Percentiles rank a stretch among this genome's conserved stretches.
phyloP scores from a whole-genome alignment of 2,888 invertebrate genomes.

The Mesoligia furuncula region DNA sequence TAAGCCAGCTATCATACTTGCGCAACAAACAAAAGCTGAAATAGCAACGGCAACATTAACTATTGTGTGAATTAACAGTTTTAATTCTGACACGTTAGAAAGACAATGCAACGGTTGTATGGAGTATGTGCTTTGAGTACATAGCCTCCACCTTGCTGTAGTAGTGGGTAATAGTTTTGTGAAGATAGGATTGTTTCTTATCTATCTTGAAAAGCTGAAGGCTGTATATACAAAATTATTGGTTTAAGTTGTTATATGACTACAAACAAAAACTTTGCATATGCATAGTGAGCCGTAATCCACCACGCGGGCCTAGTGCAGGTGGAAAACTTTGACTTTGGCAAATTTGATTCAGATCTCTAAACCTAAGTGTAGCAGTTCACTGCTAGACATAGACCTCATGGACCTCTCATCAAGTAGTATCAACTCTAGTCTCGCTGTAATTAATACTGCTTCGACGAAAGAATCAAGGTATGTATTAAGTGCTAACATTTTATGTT shows the following conservation, averaged over 20 bases:
- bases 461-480: neutral
- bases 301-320: too few species aligned
- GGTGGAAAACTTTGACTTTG: too few species aligned
- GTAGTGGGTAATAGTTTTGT: neutral
- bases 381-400: neutral
- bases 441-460: neutral
- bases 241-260: neutral
- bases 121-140: constrained; percentile 14
- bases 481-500: neutral
- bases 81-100: constrained; percentile 60
- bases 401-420: neutral
- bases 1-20: constrained; percentile 46
- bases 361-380: too few species aligned
- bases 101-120: constrained; percentile 56
- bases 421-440: neutral
- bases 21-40: constrained; percentile 52
- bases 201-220: neutral
- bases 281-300: too few species aligned
- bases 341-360: too few species aligned
- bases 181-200: neutral
- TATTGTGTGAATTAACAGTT: constrained; percentile 67
- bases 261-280: neutral
- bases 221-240: too few species aligned
- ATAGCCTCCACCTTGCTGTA: neutral
- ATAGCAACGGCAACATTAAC: constrained; percentile 54